A percentile compares a stretch with the other conserved stretches of the same genome.
These are phyloP conservation scores for Drosophila parabipectinata DNA, from an alignment of 1,140 invertebrate species.

Conservation along the genomic window DNA sequence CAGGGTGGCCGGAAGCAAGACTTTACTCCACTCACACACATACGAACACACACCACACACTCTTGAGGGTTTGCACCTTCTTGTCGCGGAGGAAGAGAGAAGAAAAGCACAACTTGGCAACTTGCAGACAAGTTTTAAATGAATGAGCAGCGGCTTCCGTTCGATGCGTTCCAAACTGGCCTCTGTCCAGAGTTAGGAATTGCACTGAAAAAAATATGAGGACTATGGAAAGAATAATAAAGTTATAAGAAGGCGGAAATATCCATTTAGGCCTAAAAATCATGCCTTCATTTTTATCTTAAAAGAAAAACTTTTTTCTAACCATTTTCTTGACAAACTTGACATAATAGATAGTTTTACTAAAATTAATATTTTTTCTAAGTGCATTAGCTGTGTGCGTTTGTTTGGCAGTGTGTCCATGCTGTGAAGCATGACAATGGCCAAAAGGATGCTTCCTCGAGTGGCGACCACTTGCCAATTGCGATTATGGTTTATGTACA, in stretches of 20 bases:
- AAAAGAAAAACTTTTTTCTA: too few species aligned
- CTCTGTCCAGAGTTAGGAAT: conserved; percentile 46
- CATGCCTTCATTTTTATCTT: too few species aligned
- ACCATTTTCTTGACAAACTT: background rate
- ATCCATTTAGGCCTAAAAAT: too few species aligned
- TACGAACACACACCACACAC: too few species aligned
- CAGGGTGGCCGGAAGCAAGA: conserved; percentile 50
- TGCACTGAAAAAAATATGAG: conserved; percentile 1
- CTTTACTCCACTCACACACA: conserved; percentile 49
- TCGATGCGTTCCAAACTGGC: conserved; percentile 67
- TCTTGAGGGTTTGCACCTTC: conserved; percentile 60
- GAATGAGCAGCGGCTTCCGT: conserved; percentile 79
- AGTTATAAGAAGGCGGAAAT: background rate
- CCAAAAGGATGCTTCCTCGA: conserved; percentile 58
- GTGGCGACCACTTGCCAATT: conserved; percentile 81
- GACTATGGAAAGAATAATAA: background rate
- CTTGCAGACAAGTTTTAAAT: conserved; percentile 80
- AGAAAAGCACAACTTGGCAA: conserved; percentile 61
- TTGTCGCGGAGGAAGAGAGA: background rate
- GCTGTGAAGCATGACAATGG: conserved; percentile 75
- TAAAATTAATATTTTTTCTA: background rate
- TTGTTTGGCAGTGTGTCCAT: conserved; percentile 44
- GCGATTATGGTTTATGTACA: conserved; percentile 81
- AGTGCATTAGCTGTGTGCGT: conserved; percentile 12
- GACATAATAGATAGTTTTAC: background rate